A percentile compares a stretch with the other conserved stretches of the same genome.
These are phyloP conservation scores for Rhizoglyphus robini DNA, from an alignment of 1,140 invertebrate species.

Conservation along the genomic window DNA sequence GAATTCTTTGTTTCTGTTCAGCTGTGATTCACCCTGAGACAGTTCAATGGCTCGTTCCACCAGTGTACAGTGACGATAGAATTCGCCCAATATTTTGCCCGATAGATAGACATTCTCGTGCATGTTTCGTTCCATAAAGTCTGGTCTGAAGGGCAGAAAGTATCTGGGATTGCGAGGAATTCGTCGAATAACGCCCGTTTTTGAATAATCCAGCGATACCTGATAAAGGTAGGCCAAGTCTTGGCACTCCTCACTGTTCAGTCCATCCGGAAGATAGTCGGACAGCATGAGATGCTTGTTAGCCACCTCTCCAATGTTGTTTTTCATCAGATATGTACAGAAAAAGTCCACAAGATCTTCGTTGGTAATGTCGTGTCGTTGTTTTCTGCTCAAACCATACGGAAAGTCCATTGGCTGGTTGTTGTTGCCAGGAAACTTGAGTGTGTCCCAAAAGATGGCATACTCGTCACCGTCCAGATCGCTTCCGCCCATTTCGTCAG, in stretches of 20 bases:
- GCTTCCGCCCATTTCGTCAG: slow-evolving; percentile 36
- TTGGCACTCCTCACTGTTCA: slow-evolving; percentile 24
- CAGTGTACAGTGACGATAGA: slow-evolving; percentile 26
- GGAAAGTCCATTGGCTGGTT: slow-evolving; percentile 24
- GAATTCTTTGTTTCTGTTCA: neutral
- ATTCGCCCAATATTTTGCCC: slow-evolving; percentile 28
- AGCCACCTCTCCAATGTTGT: slow-evolving; percentile 30
- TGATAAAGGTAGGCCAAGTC: slow-evolving; percentile 28
- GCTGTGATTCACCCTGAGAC: neutral
- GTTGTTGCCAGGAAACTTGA: slow-evolving; percentile 23
- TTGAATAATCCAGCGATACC: slow-evolving; percentile 32
- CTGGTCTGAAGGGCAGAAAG: slow-evolving; percentile 23
- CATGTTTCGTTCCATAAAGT: slow-evolving; percentile 29
- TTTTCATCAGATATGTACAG: slow-evolving; percentile 29
- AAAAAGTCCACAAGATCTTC: slow-evolving; percentile 31
- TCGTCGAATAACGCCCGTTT: slow-evolving; percentile 26
- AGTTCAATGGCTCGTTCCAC: slow-evolving; percentile 20
- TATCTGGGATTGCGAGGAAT: neutral
- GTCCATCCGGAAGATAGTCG: slow-evolving; percentile 25
- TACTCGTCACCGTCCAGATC: slow-evolving; percentile 30
- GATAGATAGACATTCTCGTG: slow-evolving; percentile 29
- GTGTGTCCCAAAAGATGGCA: slow-evolving; percentile 25
- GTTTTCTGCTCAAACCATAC: neutral
- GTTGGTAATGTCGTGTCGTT: neutral
- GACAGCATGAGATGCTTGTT: slow-evolving; percentile 29